Conservation (phyloP, 2,113 vertebrate genomes). For the Chionodraco myersi region DNA sequence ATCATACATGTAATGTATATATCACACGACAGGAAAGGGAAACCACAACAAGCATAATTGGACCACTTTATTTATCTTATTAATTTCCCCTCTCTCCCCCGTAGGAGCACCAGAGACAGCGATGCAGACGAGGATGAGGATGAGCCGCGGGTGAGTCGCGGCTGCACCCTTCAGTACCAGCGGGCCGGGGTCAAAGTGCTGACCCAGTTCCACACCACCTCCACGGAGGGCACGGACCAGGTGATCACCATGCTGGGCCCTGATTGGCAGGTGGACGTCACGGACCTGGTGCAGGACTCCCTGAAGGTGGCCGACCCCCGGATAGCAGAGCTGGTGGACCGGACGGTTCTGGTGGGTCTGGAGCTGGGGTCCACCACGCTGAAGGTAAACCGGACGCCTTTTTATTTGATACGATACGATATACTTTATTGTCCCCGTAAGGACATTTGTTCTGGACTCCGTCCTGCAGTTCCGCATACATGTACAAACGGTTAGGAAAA, state of each 20-base stretch:
- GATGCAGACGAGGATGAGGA: slow-evolving; percentile 92
- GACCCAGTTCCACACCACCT: slow-evolving; percentile 98
- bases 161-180: slow-evolving; percentile 97
- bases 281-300: slow-evolving; percentile 95
- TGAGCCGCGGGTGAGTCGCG: slow-evolving; percentile 88
- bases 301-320: slow-evolving; percentile 91
- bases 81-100: no score
- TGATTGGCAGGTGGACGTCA: slow-evolving; percentile 98
- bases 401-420: background rate
- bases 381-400: slow-evolving; percentile 85
- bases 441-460: no score
- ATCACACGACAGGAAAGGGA: no score
- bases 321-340: slow-evolving; percentile 93
- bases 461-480: no score
- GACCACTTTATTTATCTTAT: no score
- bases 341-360: slow-evolving; percentile 90
- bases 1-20: no score
- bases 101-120: slow-evolving; percentile 91
- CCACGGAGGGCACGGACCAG: slow-evolving; percentile 92
- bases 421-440: no score
- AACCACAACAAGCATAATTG: no score
- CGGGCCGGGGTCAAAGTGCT: slow-evolving; percentile 93
- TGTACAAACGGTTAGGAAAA: no score
- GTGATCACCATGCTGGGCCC: slow-evolving; percentile 98
- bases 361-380: slow-evolving; percentile 92